These are phyloP conservation scores for Aporophyla nigra DNA, from an alignment of 2,888 invertebrate genomes.

Conservation along the genomic window DNA sequence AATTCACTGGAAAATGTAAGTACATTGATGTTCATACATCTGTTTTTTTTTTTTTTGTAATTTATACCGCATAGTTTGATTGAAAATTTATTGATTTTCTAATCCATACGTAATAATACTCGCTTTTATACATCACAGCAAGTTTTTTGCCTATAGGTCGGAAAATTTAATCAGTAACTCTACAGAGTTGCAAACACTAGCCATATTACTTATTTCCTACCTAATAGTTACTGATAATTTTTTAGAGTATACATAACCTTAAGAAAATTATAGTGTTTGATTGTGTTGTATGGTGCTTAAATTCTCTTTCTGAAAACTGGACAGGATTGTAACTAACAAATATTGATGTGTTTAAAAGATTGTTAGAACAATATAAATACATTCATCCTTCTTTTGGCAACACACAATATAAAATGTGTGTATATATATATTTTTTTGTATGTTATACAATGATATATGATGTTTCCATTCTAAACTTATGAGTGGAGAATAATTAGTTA, in stretches of 20 bases:
- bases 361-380: background rate
- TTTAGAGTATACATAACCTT: background rate
- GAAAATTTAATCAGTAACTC: too few relatives aligned
- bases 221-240: background rate
- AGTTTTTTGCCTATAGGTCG: too few relatives aligned
- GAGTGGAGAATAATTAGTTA: background rate
- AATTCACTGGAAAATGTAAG: slow-evolving; percentile 88
- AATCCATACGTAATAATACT: too few relatives aligned
- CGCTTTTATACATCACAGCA: too few relatives aligned
- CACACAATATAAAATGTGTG: background rate
- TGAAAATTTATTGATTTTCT: too few relatives aligned
- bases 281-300: background rate
- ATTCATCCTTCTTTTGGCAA: background rate
- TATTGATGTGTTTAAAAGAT: background rate
- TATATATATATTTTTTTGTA: too few relatives aligned
- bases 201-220: too few relatives aligned
- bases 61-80: background rate
- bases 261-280: background rate
- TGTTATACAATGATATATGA: too few relatives aligned
- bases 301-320: background rate
- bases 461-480: background rate
- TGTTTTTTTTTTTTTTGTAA: background rate
- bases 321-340: background rate
- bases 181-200: too few relatives aligned
- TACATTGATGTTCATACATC: slow-evolving; percentile 53